A percentile compares a stretch with the other conserved stretches of the same genome.
phyloP scores from a whole-genome alignment of 2,113 vertebrate genomes.

The Stomatorhinus ivindoensis region DNA sequence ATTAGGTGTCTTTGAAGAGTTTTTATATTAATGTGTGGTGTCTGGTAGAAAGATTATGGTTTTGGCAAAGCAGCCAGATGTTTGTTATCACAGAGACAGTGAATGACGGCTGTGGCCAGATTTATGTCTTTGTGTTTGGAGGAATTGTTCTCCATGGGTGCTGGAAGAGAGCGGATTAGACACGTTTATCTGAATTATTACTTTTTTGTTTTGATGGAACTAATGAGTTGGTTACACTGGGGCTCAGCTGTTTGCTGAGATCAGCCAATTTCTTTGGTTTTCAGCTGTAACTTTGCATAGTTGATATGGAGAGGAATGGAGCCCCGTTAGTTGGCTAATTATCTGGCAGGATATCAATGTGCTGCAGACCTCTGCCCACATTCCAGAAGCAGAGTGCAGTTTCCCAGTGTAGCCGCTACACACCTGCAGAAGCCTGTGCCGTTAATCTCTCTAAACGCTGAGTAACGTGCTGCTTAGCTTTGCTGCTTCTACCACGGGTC shows the following conservation, averaged over 20 bases:
- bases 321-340: not conserved
- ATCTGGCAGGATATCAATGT: not conserved
- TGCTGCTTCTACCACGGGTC: not conserved
- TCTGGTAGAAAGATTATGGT: not conserved
- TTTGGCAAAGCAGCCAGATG: not conserved
- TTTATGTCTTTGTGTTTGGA: not conserved
- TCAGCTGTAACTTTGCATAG: not conserved
- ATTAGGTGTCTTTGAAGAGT: not conserved
- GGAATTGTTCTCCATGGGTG: not conserved
- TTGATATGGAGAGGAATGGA: not conserved
- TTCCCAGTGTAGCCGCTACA: not conserved
- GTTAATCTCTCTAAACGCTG: not conserved
- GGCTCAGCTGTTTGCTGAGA: constrained; percentile 8
- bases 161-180: not conserved
- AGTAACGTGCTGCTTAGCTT: not conserved
- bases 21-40: not conserved
- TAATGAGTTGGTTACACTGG: constrained; percentile 8
- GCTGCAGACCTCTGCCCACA: not conserved
- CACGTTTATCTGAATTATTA: not conserved
- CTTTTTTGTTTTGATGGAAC: not conserved
- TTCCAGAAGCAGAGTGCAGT: not conserved
- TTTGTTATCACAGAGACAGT: not conserved
- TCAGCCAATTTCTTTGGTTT: not conserved
- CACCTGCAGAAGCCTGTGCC: not conserved
- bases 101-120: not conserved